These are phyloP conservation scores for Notolabrus celidotus DNA, from an alignment of 2,797 vertebrate species.

Conservation along the genomic window DNA sequence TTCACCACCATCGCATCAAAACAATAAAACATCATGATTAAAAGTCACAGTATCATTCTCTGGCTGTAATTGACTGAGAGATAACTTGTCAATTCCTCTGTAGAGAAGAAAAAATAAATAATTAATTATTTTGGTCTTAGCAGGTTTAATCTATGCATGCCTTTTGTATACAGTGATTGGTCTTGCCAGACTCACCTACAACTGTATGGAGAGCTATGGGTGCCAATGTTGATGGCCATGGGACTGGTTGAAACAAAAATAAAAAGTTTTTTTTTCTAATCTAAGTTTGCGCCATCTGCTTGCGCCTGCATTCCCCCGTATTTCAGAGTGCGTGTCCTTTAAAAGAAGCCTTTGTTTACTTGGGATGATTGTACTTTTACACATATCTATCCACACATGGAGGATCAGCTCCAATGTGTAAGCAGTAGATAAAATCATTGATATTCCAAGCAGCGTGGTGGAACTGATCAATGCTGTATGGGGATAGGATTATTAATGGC, in stretches of 20 bases:
- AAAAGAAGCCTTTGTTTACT: slow-evolving; percentile 66
- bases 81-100: slow-evolving; percentile 19
- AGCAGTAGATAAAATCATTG: slow-evolving; percentile 69
- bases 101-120: slow-evolving; percentile 32
- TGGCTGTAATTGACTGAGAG: slow-evolving; percentile 43
- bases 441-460: slow-evolving; percentile 75
- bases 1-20: slow-evolving; percentile 24
- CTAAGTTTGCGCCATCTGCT: slow-evolving; percentile 10
- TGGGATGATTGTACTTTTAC: slow-evolving; percentile 69
- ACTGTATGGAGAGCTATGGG: slow-evolving; percentile 56
- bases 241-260: slow-evolving; percentile 70
- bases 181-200: slow-evolving; percentile 74
- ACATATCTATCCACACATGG: slow-evolving; percentile 55
- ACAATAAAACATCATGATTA: slow-evolving; percentile 13
- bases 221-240: slow-evolving; percentile 70
- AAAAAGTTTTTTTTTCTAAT: slow-evolving; percentile 28
- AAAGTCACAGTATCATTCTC: slow-evolving; percentile 30
- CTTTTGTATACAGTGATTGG: slow-evolving; percentile 76
- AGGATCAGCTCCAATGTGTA: slow-evolving; percentile 51
- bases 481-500: slow-evolving; percentile 75
- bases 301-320: slow-evolving; percentile 22
- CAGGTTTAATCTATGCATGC: slow-evolving; percentile 84
- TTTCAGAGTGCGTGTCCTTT: slow-evolving; percentile 25
- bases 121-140: slow-evolving; percentile 74
- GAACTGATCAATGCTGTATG: slow-evolving; percentile 79